Evolutionary conservation across 2,113 vertebrate species (phyloP), one percentile per base, ranked within the genome.

Genomic region (Oncorhynchus gorbuscha): DNA sequence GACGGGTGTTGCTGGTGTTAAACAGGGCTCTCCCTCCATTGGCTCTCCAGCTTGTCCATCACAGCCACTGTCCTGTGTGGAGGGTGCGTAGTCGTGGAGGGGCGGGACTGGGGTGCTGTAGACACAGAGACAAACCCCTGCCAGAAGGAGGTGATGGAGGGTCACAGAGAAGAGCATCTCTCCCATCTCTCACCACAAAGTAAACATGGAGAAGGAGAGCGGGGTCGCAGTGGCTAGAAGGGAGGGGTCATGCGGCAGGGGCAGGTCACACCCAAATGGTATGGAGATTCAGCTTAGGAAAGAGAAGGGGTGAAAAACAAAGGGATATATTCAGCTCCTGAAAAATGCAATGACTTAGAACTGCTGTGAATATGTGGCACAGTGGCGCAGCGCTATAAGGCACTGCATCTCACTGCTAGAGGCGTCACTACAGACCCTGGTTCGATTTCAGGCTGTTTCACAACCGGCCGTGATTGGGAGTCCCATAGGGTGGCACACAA

Each of bases 71-170:
- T 79, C 83, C 14, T 69, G 72, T 4, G 69, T 72, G 9, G 74
- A 80, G 59, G 24, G 24, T 22, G 76, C 45, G 69, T 48, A 32
- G 13, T 28, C 39, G 49, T 80, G 75, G 48, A 62, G 39, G n/a
- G 58, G 39, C 1, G 39, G 81, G 62, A 87, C 76, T 2, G 92
- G 88, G 35, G 76, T 87, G 39, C 89, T 87, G 65, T 35, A 76
- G 76, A 85, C 79, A 3, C 78, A 84, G 24, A 90, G 76, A 68
- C 85, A 89, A 61, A 77, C 76, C 45, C 73, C 87, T 11, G 81
- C 86, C 81, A 93, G 76, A 75, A 93, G 80, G 81, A 91, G 86
- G 81, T 69, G 65, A 32, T 8, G 83, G 62, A 93, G 75, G 6
- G 45, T 59, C 51, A 74, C 72, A 70, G 73, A 80, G 75, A 73